Conservation (phyloP, 2,888 invertebrate genomes). For the Oligia latruncula region DNA sequence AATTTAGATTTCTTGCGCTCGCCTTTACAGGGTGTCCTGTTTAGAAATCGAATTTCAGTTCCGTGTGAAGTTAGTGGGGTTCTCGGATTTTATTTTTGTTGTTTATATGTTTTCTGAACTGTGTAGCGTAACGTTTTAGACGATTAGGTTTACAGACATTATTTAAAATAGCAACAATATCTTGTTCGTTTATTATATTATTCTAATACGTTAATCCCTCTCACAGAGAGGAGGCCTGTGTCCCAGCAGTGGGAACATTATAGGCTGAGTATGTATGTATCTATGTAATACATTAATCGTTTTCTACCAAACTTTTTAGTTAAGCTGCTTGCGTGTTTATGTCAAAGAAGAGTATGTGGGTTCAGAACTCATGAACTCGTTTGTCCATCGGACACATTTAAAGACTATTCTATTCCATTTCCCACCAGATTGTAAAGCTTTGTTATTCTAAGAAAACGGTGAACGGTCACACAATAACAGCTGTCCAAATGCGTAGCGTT, state of each 20-base stretch:
- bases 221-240: too few species aligned
- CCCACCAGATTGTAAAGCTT: neutral
- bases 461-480: neutral
- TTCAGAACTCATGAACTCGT: too few species aligned
- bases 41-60: slow-evolving; percentile 53
- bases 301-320: neutral
- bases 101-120: neutral
- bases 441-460: neutral
- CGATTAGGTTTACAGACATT: neutral
- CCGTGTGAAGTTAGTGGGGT: slow-evolving; percentile 24
- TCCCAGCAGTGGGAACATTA: too few species aligned
- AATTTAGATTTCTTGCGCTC: slow-evolving; percentile 77
- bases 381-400: neutral
- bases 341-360: too few species aligned
- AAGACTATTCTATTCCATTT: neutral
- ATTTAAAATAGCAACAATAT: neutral
- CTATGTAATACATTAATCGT: too few species aligned
- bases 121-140: neutral
- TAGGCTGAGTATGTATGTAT: too few species aligned
- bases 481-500: neutral
- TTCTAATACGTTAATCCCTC: too few species aligned
- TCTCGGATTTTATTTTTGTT: slow-evolving; percentile 29
- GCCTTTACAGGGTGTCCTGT: slow-evolving; percentile 70
- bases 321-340: neutral
- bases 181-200: neutral